Percentiles rank a stretch among this genome's conserved stretches.
These are phyloP conservation scores for Pedicia rivosa DNA, from an alignment of 2,888 invertebrate species.

Conservation along the genomic window DNA sequence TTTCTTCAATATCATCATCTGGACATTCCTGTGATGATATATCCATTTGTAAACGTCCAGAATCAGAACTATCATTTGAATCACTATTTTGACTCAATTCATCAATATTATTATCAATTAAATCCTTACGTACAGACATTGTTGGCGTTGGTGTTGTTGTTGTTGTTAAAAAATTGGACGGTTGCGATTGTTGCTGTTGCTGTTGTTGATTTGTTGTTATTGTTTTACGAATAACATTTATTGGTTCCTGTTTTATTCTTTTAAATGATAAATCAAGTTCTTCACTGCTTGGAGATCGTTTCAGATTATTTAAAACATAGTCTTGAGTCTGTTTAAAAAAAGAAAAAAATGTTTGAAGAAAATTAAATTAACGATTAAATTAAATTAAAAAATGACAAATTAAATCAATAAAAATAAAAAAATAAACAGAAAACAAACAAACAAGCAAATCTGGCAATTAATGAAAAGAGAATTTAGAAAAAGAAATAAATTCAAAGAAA, in stretches of 20 bases:
- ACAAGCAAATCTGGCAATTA: too few species aligned
- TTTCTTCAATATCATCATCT: slow-evolving; percentile 15
- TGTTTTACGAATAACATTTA: neutral
- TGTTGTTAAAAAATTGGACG: too few species aligned
- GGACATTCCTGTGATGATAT: slow-evolving; percentile 31
- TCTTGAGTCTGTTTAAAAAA: slow-evolving; percentile 8
- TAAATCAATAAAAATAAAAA: too few species aligned
- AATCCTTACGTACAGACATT: neutral
- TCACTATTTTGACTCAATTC: slow-evolving; percentile 27
- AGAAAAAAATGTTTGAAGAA: too few species aligned
- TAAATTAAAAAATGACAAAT: too few species aligned
- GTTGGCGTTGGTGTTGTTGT: neutral
- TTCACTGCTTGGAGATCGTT: slow-evolving; percentile 16
- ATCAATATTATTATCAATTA: slow-evolving; percentile 11
- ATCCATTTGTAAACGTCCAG: slow-evolving; percentile 57
- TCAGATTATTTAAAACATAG: slow-evolving; percentile 14
- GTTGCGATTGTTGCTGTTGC: slow-evolving; percentile 1
- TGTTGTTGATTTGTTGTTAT: slow-evolving; percentile 2
- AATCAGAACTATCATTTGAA: slow-evolving; percentile 42
- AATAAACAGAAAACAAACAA: too few species aligned
- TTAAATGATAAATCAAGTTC: slow-evolving; percentile 16
- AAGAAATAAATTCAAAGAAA: too few species aligned
- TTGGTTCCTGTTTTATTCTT: slow-evolving; percentile 6
- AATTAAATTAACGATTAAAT: neutral
- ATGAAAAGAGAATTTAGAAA: too few species aligned